Conservation (phyloP, 2,113 vertebrate species). For the Ia io region DNA sequence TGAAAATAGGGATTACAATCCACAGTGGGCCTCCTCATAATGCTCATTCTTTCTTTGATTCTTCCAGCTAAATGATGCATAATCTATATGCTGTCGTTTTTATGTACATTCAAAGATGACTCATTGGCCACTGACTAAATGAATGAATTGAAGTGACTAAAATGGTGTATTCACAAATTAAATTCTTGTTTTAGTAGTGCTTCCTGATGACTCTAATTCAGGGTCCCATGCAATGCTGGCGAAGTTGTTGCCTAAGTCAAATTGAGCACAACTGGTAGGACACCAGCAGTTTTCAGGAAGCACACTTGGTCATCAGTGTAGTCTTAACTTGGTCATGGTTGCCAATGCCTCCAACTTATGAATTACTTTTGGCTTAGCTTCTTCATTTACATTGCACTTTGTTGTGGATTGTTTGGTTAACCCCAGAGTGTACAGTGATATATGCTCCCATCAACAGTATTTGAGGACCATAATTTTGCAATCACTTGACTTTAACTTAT, state of each 20-base stretch:
- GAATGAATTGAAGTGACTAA: background rate
- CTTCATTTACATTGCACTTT: conserved; percentile 59
- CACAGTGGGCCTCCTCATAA: background rate
- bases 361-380: conserved; percentile 21
- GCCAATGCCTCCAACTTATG: conserved; percentile 33
- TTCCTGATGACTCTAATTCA: background rate
- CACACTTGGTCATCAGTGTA: background rate
- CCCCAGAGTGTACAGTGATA: conserved; percentile 41
- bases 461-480: conserved; percentile 53
- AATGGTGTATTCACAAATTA: background rate
- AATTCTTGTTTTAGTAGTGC: background rate
- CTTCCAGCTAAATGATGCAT: background rate
- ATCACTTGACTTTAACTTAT: conserved; percentile 53
- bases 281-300: conserved; percentile 29
- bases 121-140: background rate
- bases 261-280: background rate
- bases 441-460: conserved; percentile 48
- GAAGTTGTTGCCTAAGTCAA: background rate
- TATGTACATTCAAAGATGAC: background rate
- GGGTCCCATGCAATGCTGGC: background rate
- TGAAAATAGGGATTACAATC: background rate
- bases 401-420: conserved; percentile 64
- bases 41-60: background rate
- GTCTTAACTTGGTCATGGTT: background rate
- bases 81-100: background rate